Base-by-base conservation (phyloP, 2,797 vertebrate species). In the Eulemur coronatus region DNA sequence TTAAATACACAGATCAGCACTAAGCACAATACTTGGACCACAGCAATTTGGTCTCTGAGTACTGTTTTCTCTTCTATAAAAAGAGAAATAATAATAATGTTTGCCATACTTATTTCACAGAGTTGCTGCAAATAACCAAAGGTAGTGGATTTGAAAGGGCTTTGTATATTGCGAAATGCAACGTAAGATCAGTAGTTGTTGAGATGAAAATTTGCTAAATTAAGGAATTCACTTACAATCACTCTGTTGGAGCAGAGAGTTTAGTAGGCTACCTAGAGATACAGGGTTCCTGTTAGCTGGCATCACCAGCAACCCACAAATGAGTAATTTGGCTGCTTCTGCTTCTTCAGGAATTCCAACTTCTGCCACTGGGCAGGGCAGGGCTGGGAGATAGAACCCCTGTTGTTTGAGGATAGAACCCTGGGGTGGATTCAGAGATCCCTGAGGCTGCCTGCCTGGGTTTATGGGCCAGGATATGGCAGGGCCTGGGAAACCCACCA, bases 1-100 rank as follows among this genome's bases (percentile, higher is more conserved):
- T 93, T 94, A 79, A 91, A 59, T 26, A 82, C 38, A 89, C 57
- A 91, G 38, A 76, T 61, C 4, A 8, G 59, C 73, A 65, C 24
- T 3, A 33, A 76, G 41, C 72, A 70, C 17, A 67, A 43, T 26
- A 18, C 69, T 17, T 38, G 75, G 52, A 57, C 86, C 52, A 63
- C 7, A 67, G 89, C 63, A 55, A 72, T 79, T 57, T 76, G 82
- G 59, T 79, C 88, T 94, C 73, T 76, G n/a, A 52, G 59, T 76
- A 12, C 76, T 91, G 73, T 61, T 95, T 91, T 79, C 79, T 90
- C 38, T 88, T 82, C 50, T 57, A 50, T 55, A 59, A 89, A 82
- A 89, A 65, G 75, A 84, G 92, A 92, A 96, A 80, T 72, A 87
- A 92, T 11, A 30, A 91, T 79, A 84, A 76, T 75, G 59, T 59